A percentile compares a stretch with the other conserved stretches of the same genome.
Evolutionary conservation across 2,888 invertebrate genomes (phyloP).

Genomic region (Tetragnatha montana): DNA sequence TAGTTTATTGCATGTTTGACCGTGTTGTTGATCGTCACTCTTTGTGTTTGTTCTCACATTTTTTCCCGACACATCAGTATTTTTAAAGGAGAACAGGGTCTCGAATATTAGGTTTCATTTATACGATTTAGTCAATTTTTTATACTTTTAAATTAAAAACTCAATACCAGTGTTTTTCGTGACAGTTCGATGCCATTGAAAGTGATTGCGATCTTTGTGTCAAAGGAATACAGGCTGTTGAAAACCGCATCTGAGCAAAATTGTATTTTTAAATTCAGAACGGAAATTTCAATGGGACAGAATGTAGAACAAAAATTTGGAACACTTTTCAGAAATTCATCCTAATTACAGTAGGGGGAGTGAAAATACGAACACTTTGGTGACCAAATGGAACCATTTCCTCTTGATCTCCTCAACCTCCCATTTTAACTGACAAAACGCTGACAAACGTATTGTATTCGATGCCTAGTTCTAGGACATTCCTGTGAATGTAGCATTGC

Average conservation of each 20-base stretch:
- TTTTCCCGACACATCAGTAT: too few relatives aligned
- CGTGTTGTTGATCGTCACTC: too few relatives aligned
- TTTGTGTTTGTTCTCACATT: too few relatives aligned
- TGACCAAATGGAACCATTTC: conserved; percentile 48
- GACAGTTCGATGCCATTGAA: too few relatives aligned
- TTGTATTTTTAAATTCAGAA: neutral
- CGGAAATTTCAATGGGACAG: neutral
- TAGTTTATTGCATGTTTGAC: too few relatives aligned
- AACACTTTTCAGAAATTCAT: conserved; percentile 7
- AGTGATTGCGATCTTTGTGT: too few relatives aligned
- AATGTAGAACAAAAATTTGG: neutral
- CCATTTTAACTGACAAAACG: conserved; percentile 39
- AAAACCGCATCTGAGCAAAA: neutral
- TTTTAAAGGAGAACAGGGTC: too few relatives aligned
- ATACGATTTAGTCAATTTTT: too few relatives aligned
- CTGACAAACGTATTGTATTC: conserved; percentile 64
- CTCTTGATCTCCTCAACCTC: conserved; percentile 45
- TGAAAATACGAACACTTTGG: conserved; percentile 43
- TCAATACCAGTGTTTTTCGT: too few relatives aligned
- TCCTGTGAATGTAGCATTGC: conserved; percentile 44
- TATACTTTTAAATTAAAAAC: too few relatives aligned
- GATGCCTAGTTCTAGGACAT: conserved; percentile 66
- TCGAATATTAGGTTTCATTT: too few relatives aligned
- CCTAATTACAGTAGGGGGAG: conserved; percentile 33
- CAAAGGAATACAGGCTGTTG: too few relatives aligned